These are phyloP conservation scores for Urocolius indicus DNA, from an alignment of 2,113 vertebrate genomes.

Conservation along the genomic window DNA sequence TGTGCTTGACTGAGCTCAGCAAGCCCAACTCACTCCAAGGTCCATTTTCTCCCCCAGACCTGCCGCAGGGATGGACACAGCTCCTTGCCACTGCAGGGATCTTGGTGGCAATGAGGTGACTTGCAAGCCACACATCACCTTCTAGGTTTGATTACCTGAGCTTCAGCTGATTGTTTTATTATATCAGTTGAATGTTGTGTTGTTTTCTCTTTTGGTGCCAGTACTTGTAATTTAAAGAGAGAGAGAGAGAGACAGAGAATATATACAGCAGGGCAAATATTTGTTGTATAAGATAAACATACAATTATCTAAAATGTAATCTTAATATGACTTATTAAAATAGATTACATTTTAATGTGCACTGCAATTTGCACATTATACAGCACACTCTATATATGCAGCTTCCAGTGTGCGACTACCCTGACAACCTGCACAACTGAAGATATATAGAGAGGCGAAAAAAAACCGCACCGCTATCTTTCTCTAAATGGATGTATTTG, in stretches of 20 bases:
- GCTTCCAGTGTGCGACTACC: slow-evolving; percentile 73
- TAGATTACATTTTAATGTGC: slow-evolving; percentile 82
- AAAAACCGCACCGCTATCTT: slow-evolving; percentile 79
- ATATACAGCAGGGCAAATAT: slow-evolving; percentile 70
- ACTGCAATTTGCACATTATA: slow-evolving; percentile 79
- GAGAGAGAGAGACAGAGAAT: not conserved
- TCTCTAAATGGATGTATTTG: slow-evolving; percentile 91
- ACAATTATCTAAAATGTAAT: slow-evolving; percentile 84
- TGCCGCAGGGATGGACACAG: rapidly evolving
- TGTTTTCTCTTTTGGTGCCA: slow-evolving; percentile 16
- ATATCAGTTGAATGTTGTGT: not conserved
- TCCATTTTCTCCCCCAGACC: rapidly evolving
- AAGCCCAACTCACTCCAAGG: not conserved
- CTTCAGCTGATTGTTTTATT: not conserved
- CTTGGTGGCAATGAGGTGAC: rapidly evolving
- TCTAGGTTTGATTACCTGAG: not conserved
- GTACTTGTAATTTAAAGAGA: slow-evolving; percentile 52
- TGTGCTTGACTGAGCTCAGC: rapidly evolving
- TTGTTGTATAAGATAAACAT: slow-evolving; percentile 74
- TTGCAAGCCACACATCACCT: not conserved
- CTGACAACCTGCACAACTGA: slow-evolving; percentile 79
- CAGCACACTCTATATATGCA: slow-evolving; percentile 47
- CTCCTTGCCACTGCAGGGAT: rapidly evolving
- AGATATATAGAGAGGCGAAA: slow-evolving; percentile 74
- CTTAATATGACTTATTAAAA: slow-evolving; percentile 84